Percentiles rank a stretch among this genome's conserved stretches.
Conservation (phyloP, 2,113 vertebrate genomes). For the Castor canadensis region DNA sequence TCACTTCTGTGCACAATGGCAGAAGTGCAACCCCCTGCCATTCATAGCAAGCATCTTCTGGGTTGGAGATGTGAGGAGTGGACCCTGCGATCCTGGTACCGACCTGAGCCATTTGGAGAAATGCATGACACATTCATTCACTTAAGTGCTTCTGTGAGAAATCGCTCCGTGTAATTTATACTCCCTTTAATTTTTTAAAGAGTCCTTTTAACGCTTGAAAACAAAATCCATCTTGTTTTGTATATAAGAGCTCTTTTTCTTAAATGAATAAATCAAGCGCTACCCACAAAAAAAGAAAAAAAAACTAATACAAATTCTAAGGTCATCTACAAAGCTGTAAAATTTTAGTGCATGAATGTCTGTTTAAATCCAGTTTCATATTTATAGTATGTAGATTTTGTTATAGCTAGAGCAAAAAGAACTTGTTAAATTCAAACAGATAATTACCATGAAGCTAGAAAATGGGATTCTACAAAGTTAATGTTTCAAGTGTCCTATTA, state of each 20-base stretch:
- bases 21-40: neutral
- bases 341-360: neutral
- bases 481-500: neutral
- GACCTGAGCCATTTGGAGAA: neutral
- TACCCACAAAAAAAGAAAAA: no score
- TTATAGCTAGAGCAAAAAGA: neutral
- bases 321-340: neutral
- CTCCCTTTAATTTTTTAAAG: no score
- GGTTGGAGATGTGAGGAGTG: neutral
- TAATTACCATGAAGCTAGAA: neutral
- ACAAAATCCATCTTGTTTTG: no score
- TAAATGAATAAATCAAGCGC: no score
- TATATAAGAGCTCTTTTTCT: no score
- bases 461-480: neutral
- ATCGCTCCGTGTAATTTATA: no score
- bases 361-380: neutral
- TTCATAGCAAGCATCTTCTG: conserved; percentile 52
- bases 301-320: neutral
- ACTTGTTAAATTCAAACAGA: neutral
- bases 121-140: no score
- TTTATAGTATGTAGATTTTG: neutral
- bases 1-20: neutral
- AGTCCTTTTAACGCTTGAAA: no score
- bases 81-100: neutral
- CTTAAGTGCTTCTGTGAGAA: no score